Evolutionary conservation across 2,113 vertebrate genomes (phyloP), one percentile per base, ranked within the genome.

Genomic region (Corapipo altera): DNA sequence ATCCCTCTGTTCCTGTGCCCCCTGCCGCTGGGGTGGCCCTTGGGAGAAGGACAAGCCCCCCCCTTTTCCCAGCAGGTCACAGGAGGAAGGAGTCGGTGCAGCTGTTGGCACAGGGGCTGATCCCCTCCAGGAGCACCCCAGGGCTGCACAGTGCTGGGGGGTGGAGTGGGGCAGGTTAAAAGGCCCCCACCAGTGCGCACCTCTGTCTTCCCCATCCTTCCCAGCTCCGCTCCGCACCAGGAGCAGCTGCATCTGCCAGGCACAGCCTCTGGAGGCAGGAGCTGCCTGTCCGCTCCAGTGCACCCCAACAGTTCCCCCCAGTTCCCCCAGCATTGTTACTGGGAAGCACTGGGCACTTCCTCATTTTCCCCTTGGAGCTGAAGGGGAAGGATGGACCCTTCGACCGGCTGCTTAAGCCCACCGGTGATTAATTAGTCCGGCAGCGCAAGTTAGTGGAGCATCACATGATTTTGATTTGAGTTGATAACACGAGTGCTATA

Each of bases 401-500:
- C 1, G 14, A 17, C 35, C 3, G 0, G 81, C 64, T 4, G 0
- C 54, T 91, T 22, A 35, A 83, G 83, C 35, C 9, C 22, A 28
- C 41, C 4, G 26, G 52, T 39, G 77, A 79, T 79, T 52, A 91
- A 95, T 85, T 72, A 70, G 88, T 35, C 84, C 46, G 28, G 78
- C 78, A 48, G 84, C 3, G 43, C 43, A 59, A 78, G 85, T 89
- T 66, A 96, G 88, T 55, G 77, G 89, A 96, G 91, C 71, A 30
- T 74, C 78, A 48, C 74, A 94, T 81, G 93, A 95, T 92, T 93
- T 88, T 96, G 91, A 95, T 96, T 86, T 5, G 74, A 88, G 91
- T 41, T 84, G 94, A 95, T 93, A 87, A 88, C 71, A 62, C 10
- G 3, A 71, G 37, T 2, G 77, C 92, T 95, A 91, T 94, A 92